Base-by-base conservation (phyloP, 1,140 invertebrate genomes). In the Ips nitidus region DNA sequence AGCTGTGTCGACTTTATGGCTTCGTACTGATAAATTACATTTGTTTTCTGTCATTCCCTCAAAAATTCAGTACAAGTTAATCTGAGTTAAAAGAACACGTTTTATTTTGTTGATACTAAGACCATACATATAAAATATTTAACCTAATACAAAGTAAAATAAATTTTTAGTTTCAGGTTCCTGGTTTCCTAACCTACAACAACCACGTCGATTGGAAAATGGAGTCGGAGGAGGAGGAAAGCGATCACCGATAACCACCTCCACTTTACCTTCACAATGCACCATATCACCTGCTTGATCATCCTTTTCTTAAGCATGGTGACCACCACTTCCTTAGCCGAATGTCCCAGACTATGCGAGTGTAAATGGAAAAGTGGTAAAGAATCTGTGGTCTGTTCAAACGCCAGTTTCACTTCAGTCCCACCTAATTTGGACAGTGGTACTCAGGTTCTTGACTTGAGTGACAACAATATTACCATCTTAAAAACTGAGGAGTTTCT, bases 321-420 rank as follows among this genome's bases (percentile, higher is more conserved):
- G 52, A 63, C 69, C 6, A 75, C 76, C 61, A 73, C 70, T 42
- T 41, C 75, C 36, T 81, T 83, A 71, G 84, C 83, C 74, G 85
- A 86, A 72, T 91, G 90, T 78, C 89, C 89, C 40, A 83, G 83
- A 56, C 83, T 87, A 70, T 94, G 92, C 82, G 89, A 92, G 79
- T 93, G 92, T 82, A 92, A 92, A 80, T 94, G 92, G 92, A 90
- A 91, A 78, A 88, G 87, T 76, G 91, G 91, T 71, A 94, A 94
- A 81, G 90, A 92, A 80, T 91, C 90, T 41, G 91, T 90, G 52
- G 84, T 91, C 69, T 94, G 91, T 81, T 82, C 85, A 62, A 86
- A 87, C 76, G 88, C 88, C 63, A 90, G 90, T 74, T 84, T 94
- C 60, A 86, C 86, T 56, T 82, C 83, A 71, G 84, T 94, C 52